These are phyloP conservation scores for Eupeodes latifasciatus DNA, from an alignment of 2,888 invertebrate genomes.

Conservation along the genomic window DNA sequence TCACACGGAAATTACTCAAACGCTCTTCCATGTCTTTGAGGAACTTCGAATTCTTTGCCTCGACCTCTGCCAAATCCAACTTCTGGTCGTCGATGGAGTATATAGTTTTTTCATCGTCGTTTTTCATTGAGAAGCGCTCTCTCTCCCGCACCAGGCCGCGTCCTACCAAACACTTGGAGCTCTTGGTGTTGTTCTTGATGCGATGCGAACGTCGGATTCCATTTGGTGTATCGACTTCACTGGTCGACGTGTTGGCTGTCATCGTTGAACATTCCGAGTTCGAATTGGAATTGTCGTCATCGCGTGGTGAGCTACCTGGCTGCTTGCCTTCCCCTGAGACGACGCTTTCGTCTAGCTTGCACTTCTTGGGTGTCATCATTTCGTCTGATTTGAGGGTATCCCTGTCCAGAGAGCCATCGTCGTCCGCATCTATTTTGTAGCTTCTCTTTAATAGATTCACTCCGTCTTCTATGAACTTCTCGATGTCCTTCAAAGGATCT, in stretches of 20 bases:
- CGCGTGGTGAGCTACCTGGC: conserved; percentile 24
- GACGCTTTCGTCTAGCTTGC: conserved; percentile 56
- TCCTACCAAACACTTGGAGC: conserved; percentile 84
- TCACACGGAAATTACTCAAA: conserved; percentile 90
- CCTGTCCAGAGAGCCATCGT: conserved; percentile 53
- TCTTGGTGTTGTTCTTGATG: conserved; percentile 89
- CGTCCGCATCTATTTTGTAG: conserved; percentile 80
- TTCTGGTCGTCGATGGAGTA: conserved; percentile 83
- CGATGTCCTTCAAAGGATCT: conserved; percentile 82
- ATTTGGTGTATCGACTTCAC: conserved; percentile 64
- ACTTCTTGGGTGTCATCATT: conserved; percentile 50
- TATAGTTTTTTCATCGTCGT: conserved; percentile 81
- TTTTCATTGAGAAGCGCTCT: conserved; percentile 80
- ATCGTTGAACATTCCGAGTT: conserved; percentile 58
- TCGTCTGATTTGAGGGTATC: conserved; percentile 50
- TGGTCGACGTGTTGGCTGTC: conserved; percentile 48
- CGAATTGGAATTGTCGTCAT: conserved; percentile 75
- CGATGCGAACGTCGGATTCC: conserved; percentile 90
- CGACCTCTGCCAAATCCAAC: conserved; percentile 81
- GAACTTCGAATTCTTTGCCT: conserved; percentile 82
- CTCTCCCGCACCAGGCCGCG: conserved; percentile 88
- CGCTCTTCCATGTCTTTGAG: conserved; percentile 84
- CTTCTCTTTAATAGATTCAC: conserved; percentile 82
- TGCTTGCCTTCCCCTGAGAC: conserved; percentile 35
- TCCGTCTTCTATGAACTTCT: conserved; percentile 82